Percentiles rank a stretch among this genome's conserved stretches.
Evolutionary conservation across 2,888 invertebrate genomes (phyloP).

Genomic region (Nemotelus pantherinus): DNA sequence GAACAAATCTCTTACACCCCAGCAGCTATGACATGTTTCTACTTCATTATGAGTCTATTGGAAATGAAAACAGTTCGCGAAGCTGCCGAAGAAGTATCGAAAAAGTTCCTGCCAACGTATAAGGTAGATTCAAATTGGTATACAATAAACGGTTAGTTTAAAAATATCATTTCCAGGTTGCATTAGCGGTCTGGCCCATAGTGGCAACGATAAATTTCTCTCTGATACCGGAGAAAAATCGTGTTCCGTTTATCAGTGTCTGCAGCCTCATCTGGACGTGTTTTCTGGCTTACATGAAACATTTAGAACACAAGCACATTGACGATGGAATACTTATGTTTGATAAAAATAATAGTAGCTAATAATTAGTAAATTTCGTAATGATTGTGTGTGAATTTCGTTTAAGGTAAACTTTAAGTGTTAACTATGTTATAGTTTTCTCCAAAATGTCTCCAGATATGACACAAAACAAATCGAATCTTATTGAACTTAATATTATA

Average conservation of each 20-base stretch:
- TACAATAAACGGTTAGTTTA: not conserved
- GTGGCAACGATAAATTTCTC: slow-evolving; percentile 79
- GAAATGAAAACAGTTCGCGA: slow-evolving; percentile 74
- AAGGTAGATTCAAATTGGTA: slow-evolving; percentile 55
- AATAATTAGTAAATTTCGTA: not conserved
- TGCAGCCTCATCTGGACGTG: slow-evolving; percentile 82
- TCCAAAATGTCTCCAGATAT: no score
- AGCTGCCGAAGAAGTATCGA: slow-evolving; percentile 74
- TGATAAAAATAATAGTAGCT: not conserved
- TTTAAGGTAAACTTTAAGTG: no score
- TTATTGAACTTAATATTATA: no score
- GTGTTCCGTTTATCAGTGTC: slow-evolving; percentile 76
- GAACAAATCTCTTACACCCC: slow-evolving; percentile 82
- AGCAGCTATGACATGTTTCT: slow-evolving; percentile 79
- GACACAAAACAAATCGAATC: no score
- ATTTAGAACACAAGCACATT: slow-evolving; percentile 63
- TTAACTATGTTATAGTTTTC: no score
- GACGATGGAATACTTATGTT: slow-evolving; percentile 36
- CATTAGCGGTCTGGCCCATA: slow-evolving; percentile 75
- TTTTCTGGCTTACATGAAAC: slow-evolving; percentile 82
- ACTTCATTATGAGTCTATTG: slow-evolving; percentile 78
- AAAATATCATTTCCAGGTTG: slow-evolving; percentile 67
- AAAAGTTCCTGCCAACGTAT: slow-evolving; percentile 80
- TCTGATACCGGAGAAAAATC: slow-evolving; percentile 75
- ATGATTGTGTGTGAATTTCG: no score